phyloP scores from a whole-genome alignment of 2,888 invertebrate genomes.

The Pterobdella sp. region DNA sequence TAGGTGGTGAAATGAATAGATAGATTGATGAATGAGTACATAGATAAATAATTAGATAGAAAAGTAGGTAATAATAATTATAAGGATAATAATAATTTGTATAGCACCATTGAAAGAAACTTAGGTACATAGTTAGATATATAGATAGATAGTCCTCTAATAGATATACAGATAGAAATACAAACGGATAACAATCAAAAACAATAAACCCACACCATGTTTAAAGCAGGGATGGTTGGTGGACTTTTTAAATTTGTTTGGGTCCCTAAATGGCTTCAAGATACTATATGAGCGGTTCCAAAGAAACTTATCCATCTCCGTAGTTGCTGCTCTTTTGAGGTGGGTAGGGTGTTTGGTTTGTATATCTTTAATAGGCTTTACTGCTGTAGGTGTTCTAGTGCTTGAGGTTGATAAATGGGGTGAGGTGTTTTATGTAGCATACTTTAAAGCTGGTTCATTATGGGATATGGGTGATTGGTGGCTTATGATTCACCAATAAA shows the following conservation, averaged over 20 bases:
- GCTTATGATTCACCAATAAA: no score
- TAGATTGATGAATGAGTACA: no score
- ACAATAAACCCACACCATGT: no score
- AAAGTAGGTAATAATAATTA: no score
- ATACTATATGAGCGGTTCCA: conserved; percentile 53
- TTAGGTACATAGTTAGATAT: no score
- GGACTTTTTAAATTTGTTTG: conserved; percentile 88
- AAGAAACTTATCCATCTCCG: conserved; percentile 64
- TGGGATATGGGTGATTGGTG: not conserved
- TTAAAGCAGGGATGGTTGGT: conserved; percentile 83
- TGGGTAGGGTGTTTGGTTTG: conserved; percentile 31
- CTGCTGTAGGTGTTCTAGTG: not conserved
- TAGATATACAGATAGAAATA: no score
- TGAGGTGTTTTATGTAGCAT: not conserved
- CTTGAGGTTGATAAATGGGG: not conserved
- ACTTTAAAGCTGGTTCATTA: not conserved
- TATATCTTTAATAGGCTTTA: not conserved
- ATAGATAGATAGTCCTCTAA: no score
- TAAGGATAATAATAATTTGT: no score
- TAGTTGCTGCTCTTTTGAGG: conserved; percentile 68
- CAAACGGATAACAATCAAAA: no score
- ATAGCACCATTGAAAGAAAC: no score
- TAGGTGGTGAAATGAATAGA: no score
- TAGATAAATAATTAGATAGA: no score
- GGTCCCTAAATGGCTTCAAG: conserved; percentile 78